Evolutionary conservation across 2,888 invertebrate genomes (phyloP).

Genomic region (Diachrysia chrysitis): DNA sequence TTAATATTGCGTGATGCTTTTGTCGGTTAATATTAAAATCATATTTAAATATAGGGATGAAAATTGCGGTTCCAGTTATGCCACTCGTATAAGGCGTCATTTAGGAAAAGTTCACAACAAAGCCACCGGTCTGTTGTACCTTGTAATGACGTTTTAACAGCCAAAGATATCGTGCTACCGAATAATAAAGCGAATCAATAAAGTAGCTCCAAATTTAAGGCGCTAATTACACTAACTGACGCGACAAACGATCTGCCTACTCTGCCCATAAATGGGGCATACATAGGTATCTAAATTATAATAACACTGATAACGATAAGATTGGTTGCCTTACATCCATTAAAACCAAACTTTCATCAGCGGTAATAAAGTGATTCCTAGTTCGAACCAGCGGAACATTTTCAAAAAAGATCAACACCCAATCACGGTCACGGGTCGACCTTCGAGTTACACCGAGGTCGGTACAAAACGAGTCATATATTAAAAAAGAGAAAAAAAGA

Average conservation of each 20-base stretch:
- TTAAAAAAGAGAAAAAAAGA: conserved; percentile 63
- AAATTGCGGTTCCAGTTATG: conserved; percentile 17
- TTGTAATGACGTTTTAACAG: neutral
- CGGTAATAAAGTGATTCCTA: conserved; percentile 56
- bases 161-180: neutral
- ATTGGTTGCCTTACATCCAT: conserved; percentile 12
- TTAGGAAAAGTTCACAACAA: conserved; percentile 9
- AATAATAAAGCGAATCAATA: conserved; percentile 14
- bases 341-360: conserved; percentile 44
- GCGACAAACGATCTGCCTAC: neutral
- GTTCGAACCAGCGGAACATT: conserved; percentile 22
- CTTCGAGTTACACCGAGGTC: conserved; percentile 70
- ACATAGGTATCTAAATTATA: conserved; percentile 7
- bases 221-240: neutral
- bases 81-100: conserved; percentile 11
- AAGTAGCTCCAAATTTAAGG: conserved; percentile 9
- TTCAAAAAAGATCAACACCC: conserved; percentile 53
- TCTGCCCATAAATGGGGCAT: conserved; percentile 3
- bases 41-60: conserved; percentile 24
- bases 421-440: conserved; percentile 62
- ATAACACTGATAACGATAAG: conserved; percentile 13
- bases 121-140: conserved; percentile 7
- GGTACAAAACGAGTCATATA: conserved; percentile 70
- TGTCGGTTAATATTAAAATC: conserved; percentile 8
- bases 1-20: neutral